Evolutionary conservation across 2,113 vertebrate species (phyloP).

Genomic region (Cyprinus carpio): DNA sequence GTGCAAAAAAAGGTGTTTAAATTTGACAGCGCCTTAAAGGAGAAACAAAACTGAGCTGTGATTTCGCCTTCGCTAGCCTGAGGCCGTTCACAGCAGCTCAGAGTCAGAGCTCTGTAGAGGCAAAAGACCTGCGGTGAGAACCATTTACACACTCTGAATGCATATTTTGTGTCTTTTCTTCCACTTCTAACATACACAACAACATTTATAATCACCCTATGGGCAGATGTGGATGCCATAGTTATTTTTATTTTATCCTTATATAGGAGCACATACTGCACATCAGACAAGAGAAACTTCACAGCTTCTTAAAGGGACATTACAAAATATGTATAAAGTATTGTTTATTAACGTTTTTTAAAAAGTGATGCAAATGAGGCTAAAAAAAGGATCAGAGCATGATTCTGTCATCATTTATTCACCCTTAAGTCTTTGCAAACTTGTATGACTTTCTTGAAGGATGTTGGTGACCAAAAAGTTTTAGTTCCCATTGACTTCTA

Average conservation of each 20-base stretch:
- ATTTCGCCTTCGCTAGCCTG: conserved; percentile 66
- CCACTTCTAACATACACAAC: not conserved
- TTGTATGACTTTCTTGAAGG: not conserved
- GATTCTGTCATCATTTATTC: not conserved
- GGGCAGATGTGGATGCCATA: not conserved
- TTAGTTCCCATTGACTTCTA: no score
- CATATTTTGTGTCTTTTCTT: not conserved
- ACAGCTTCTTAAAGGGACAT: not conserved
- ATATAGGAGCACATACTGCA: not conserved
- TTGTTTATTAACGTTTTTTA: not conserved
- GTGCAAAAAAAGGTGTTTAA: conserved; percentile 54
- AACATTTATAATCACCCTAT: not conserved
- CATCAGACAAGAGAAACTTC: not conserved
- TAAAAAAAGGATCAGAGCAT: not conserved
- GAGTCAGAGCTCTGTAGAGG: conserved; percentile 58
- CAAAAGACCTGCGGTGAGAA: conserved; percentile 35
- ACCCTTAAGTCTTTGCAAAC: not conserved
- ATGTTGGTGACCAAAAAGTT: not conserved
- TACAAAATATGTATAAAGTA: not conserved
- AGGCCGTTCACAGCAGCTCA: conserved; percentile 60
- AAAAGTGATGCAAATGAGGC: not conserved
- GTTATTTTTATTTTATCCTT: not conserved
- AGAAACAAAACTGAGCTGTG: conserved; percentile 70
- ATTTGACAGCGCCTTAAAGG: conserved; percentile 41
- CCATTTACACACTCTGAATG: not conserved